Percentiles rank a stretch among this genome's conserved stretches.
Evolutionary conservation across 2,888 invertebrate species (phyloP).

Genomic region (Mythimna pallens): DNA sequence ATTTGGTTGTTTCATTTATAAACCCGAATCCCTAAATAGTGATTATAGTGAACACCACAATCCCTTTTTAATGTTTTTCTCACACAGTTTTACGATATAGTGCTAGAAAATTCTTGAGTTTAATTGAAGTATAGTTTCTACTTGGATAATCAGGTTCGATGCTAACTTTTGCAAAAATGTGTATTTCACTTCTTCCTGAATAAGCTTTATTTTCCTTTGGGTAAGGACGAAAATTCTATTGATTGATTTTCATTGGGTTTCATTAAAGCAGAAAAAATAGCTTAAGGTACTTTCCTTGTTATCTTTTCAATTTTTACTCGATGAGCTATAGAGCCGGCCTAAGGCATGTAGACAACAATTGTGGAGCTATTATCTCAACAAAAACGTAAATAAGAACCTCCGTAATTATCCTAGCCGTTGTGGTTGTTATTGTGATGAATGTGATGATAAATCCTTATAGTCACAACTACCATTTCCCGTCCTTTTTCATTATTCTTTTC

Average conservation of each 20-base stretch:
- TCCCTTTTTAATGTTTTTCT: slow-evolving; percentile 7
- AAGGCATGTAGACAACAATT: slow-evolving; percentile 37
- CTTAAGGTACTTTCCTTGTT: slow-evolving; percentile 16
- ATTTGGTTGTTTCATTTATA: too few species aligned
- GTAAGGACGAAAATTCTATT: neutral
- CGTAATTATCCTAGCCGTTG: slow-evolving; percentile 47
- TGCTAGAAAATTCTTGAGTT: slow-evolving; percentile 13
- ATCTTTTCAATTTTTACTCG: slow-evolving; percentile 1
- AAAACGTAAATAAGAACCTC: slow-evolving; percentile 41
- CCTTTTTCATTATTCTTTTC: slow-evolving; percentile 61
- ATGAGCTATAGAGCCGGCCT: slow-evolving; percentile 4
- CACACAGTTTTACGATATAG: slow-evolving; percentile 10
- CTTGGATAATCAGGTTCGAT: slow-evolving; percentile 4
- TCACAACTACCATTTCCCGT: slow-evolving; percentile 33
- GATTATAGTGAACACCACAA: too few species aligned
- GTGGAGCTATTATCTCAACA: slow-evolving; percentile 33
- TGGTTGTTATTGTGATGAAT: slow-evolving; percentile 27
- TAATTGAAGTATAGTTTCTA: slow-evolving; percentile 31
- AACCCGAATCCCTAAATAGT: too few species aligned
- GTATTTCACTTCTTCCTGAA: neutral
- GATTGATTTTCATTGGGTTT: neutral
- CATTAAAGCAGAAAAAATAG: slow-evolving; percentile 11
- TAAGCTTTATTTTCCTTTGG: neutral
- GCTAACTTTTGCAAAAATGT: neutral
- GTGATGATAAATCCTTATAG: slow-evolving; percentile 31